Conservation (phyloP, 2,113 vertebrate genomes). For the human region DNA sequence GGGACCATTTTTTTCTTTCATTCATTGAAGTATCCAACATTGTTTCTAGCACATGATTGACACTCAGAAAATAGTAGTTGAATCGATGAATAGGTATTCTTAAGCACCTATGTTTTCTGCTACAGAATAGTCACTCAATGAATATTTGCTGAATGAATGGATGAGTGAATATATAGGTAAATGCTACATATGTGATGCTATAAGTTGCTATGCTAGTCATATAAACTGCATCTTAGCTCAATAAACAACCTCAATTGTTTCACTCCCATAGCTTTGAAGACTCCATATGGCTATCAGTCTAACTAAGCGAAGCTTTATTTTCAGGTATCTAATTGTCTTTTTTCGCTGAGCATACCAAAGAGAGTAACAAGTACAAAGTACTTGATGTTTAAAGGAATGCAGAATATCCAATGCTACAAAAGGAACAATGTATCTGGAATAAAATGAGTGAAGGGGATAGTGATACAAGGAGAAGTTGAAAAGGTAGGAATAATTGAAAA, state of each 20-base stretch:
- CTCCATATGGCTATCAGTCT: background rate
- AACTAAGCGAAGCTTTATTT: background rate
- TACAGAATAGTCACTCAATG: background rate
- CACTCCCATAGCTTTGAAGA: background rate
- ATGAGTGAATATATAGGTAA: background rate
- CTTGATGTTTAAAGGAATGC: background rate
- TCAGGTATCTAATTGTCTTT: background rate
- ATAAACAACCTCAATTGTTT: background rate
- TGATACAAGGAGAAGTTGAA: background rate
- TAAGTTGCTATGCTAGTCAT: background rate
- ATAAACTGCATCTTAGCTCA: background rate
- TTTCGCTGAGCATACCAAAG: background rate
- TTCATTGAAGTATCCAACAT: background rate
- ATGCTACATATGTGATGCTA: background rate
- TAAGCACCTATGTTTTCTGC: background rate
- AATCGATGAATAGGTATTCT: background rate
- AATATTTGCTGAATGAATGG: background rate
- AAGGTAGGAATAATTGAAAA: background rate
- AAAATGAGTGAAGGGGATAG: background rate
- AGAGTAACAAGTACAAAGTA: background rate
- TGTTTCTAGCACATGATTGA: background rate
- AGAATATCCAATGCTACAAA: background rate
- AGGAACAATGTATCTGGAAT: background rate
- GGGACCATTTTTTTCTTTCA: background rate
- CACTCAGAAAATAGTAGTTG: background rate